These are phyloP conservation scores for Gallinago nigripennis DNA, from an alignment of 2,797 vertebrate species.

Conservation along the genomic window DNA sequence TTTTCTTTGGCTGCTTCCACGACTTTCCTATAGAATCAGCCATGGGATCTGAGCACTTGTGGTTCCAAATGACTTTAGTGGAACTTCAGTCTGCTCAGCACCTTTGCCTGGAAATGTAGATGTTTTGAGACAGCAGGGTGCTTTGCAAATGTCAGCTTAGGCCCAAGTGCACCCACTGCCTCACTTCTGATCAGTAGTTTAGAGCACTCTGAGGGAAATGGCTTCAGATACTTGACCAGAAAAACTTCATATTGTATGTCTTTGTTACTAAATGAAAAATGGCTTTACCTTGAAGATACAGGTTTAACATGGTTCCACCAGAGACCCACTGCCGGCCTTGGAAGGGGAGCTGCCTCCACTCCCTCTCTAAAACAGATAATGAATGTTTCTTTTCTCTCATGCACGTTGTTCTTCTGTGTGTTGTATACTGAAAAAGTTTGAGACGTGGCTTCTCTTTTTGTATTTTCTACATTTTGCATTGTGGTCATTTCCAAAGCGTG, in stretches of 20 bases:
- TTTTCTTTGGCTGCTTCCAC: not conserved
- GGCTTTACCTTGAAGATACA: not conserved
- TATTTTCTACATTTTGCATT: not conserved
- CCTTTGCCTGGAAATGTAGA: not conserved
- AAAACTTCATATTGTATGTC: not conserved
- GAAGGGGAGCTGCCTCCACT: not conserved
- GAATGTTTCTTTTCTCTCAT: not conserved
- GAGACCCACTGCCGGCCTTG: not conserved
- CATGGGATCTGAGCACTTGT: not conserved
- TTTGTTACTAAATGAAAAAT: not conserved
- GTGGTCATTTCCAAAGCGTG: not conserved
- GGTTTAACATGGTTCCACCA: not conserved
- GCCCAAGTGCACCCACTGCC: not conserved
- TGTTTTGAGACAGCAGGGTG: not conserved
- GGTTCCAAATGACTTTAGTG: not conserved
- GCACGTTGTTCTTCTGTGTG: not conserved
- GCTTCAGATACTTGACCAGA: not conserved
- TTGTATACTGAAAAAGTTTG: not conserved
- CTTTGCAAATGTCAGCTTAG: not conserved
- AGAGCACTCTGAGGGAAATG: not conserved
- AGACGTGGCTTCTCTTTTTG: not conserved
- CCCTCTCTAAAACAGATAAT: not conserved
- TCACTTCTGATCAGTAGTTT: not conserved
- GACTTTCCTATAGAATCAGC: not conserved
- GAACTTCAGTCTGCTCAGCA: not conserved